Base-by-base conservation (phyloP, 2,888 invertebrate species). In the Chymomyza fuscimana region DNA sequence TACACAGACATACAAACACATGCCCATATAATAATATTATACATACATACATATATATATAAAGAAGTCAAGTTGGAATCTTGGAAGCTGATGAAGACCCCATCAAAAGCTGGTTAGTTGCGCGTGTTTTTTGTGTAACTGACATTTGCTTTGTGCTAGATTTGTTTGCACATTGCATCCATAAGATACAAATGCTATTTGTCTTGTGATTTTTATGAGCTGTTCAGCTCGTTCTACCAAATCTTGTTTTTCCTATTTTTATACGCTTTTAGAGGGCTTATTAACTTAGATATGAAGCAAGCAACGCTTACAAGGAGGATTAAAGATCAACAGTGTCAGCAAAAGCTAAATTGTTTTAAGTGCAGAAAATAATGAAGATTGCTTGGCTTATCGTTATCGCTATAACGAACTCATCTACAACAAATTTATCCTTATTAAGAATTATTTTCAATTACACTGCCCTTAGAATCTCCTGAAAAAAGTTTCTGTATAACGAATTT, bases 91-190 rank as follows among this genome's bases (percentile, higher is more conserved):
- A 63, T 16, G 52, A 65, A 29, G 58, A 58, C 25, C 25, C 19
- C 54, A 54, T 54, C 54, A 54, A 54, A 54, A 54, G 19, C 12
- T 46, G 40, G 54, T 19, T 22, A 9, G n/a, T 54, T 54, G 54
- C 54, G 54, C 54, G 54, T 54, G 73, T 83, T 80, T 80, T 80
- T 82, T 83, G 86, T 82, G 83, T 81, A 72, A 72, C 72, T 85
- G 85, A 85, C 85, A 87, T 85, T 73, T 74, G 79, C 58, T 58
- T 58, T 83, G 84, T 80, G 73, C 64, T 65, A 25, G 32, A 60
- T 60, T 60, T 60, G 52, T 10, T 46, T 46, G 12, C 40, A 7
- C 12, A 46, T 54, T 61, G 77, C 70, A 72, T 69, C 67, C 73
- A 75, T 52, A 69, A 80, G 83, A 86, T 83, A 78, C 79, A 75